These are phyloP conservation scores for Ectemnius cavifrons DNA, from an alignment of 2,888 invertebrate genomes.

Conservation along the genomic window DNA sequence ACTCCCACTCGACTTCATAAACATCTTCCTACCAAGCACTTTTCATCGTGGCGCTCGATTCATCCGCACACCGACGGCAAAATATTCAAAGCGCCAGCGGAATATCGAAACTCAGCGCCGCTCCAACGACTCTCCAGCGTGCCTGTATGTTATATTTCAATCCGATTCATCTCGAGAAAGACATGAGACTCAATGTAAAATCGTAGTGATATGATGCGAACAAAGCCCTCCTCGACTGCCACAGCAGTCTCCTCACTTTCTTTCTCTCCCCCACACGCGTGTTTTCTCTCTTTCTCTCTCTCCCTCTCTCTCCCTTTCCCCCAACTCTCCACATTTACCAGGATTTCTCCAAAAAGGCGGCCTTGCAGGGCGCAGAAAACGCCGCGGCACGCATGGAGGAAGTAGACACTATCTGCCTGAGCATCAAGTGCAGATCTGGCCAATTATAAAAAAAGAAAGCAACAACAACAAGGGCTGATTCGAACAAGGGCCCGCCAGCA, in stretches of 20 bases:
- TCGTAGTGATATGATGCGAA: neutral
- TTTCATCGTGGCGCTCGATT: too few relatives aligned
- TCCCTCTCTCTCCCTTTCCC: slow-evolving; percentile 10
- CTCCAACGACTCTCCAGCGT: neutral
- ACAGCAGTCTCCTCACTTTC: neutral
- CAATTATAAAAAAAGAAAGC: neutral
- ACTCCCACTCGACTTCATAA: too few relatives aligned
- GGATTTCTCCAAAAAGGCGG: neutral
- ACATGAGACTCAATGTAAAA: neutral
- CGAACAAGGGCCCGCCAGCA: neutral
- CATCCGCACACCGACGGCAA: neutral
- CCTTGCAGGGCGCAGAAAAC: too few relatives aligned
- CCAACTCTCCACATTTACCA: neutral
- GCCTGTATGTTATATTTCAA: too few relatives aligned
- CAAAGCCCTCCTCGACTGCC: neutral
- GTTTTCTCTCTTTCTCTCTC: slow-evolving; percentile 4
- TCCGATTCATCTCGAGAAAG: neutral
- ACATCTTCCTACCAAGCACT: too few relatives aligned
- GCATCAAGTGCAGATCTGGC: neutral
- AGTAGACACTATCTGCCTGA: neutral
- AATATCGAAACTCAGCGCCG: slow-evolving; percentile 1
- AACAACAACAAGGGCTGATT: neutral
- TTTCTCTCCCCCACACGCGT: neutral
- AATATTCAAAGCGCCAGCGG: neutral
- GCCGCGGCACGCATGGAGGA: too few relatives aligned